Evolutionary conservation across 2,113 vertebrate genomes (phyloP).

Genomic region (Pedetes capensis): DNA sequence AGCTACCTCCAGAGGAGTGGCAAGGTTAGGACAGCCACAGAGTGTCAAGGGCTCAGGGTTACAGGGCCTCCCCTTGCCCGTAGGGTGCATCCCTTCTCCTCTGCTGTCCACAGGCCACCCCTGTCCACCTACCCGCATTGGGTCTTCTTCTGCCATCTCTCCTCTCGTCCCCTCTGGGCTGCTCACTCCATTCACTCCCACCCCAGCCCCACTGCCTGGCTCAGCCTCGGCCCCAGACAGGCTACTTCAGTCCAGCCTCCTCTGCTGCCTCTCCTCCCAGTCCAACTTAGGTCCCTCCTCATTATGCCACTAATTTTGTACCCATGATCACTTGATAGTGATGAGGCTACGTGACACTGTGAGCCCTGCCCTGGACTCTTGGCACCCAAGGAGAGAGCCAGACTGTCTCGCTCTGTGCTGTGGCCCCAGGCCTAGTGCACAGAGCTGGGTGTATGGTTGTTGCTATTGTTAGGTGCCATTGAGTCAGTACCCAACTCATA

Average conservation of each 20-base stretch:
- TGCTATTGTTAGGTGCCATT: no score
- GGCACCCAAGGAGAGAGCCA: no score
- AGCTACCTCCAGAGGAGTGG: not conserved
- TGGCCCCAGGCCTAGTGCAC: no score
- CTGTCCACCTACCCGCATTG: no score
- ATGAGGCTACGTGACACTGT: not conserved
- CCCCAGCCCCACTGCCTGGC: not conserved
- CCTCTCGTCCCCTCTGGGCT: no score
- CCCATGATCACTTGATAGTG: no score
- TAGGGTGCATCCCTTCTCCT: no score
- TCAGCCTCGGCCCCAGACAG: not conserved
- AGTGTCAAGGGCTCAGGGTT: not conserved
- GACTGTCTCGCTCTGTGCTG: no score
- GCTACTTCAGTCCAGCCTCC: not conserved
- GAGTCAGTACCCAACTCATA: no score
- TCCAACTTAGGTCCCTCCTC: not conserved
- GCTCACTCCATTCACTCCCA: not conserved
- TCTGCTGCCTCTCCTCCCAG: not conserved
- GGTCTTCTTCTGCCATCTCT: no score
- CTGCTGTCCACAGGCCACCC: no score
- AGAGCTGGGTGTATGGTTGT: no score
- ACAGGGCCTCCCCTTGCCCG: not conserved
- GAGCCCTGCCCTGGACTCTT: not conserved
- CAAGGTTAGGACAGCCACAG: not conserved
- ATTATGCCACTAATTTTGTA: not conserved